Percentiles rank a stretch among this genome's conserved stretches.
phyloP scores from a whole-genome alignment of 2,113 vertebrate genomes.

The Eolophus roseicapilla region DNA sequence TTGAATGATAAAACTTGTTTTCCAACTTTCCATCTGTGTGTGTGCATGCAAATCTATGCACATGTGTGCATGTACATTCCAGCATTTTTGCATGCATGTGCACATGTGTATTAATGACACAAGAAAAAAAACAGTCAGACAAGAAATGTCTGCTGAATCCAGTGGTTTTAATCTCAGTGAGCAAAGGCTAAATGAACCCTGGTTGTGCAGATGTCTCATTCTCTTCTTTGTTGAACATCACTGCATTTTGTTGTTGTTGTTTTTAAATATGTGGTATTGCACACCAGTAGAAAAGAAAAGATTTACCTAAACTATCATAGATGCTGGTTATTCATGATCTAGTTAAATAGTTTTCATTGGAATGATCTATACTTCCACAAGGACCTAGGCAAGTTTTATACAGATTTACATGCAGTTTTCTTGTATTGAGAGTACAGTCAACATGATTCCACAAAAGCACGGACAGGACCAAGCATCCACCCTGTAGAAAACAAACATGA shows the following conservation, averaged over 20 bases:
- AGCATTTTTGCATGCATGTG: neutral
- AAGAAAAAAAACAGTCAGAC: neutral
- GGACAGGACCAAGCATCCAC: neutral
- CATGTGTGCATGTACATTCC: neutral
- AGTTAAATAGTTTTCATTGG: neutral
- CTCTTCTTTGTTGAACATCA: neutral
- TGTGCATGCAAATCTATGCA: accelerated
- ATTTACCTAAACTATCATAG: neutral
- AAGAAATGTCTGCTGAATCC: neutral
- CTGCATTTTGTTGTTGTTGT: too few relatives aligned
- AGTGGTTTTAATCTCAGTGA: neutral
- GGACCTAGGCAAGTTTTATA: neutral
- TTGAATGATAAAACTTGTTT: neutral
- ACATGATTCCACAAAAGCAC: neutral
- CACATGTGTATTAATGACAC: neutral
- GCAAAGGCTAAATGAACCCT: neutral
- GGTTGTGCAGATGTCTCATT: neutral
- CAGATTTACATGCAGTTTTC: neutral
- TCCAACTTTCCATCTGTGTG: neutral
- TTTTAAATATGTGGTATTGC: neutral
- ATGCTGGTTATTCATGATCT: neutral
- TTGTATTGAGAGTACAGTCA: neutral
- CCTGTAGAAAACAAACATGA: neutral
- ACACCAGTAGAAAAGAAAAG: neutral
- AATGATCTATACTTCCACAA: neutral